Conservation (phyloP, 2,797 vertebrate genomes). For the Oreortyx pictus region DNA sequence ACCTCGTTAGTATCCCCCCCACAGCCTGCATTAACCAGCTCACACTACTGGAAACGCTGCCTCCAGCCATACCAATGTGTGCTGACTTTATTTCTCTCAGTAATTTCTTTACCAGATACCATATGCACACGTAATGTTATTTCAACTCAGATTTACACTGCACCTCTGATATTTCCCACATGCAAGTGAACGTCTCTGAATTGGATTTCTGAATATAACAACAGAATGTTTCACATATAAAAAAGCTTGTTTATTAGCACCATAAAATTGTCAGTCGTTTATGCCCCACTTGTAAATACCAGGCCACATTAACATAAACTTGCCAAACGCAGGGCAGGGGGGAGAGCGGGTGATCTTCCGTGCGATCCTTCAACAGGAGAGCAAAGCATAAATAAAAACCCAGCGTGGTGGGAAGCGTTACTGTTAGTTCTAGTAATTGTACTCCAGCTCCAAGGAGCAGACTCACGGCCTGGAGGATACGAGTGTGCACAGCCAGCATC, state of each 20-base stretch:
- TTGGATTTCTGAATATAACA: conserved; percentile 68
- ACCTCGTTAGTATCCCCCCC: neutral
- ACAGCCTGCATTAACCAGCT: conserved; percentile 6
- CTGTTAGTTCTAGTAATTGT: conserved; percentile 22
- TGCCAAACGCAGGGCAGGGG: neutral
- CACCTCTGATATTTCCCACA: conserved; percentile 41
- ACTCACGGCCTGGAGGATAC: conserved; percentile 14
- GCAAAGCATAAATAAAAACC: conserved; percentile 19
- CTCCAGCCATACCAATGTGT: neutral
- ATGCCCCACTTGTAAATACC: conserved; percentile 72
- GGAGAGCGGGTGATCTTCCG: neutral
- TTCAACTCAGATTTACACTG: conserved; percentile 66
- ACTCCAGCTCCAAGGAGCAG: conserved; percentile 21
- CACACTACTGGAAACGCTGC: neutral
- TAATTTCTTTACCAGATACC: conserved; percentile 1
- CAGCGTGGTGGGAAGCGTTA: conserved; percentile 9
- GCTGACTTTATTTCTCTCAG: conserved; percentile 63
- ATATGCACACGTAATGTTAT: neutral
- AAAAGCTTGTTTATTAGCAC: conserved; percentile 72
- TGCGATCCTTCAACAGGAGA: conserved; percentile 4
- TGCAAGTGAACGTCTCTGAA: conserved; percentile 30
- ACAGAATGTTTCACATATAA: conserved; percentile 66
- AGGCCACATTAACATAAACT: conserved; percentile 66
- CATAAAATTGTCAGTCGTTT: conserved; percentile 71
- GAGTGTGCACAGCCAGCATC: neutral